phyloP scores from a whole-genome alignment of 2,888 invertebrate genomes.

The Aporophyla nigra region DNA sequence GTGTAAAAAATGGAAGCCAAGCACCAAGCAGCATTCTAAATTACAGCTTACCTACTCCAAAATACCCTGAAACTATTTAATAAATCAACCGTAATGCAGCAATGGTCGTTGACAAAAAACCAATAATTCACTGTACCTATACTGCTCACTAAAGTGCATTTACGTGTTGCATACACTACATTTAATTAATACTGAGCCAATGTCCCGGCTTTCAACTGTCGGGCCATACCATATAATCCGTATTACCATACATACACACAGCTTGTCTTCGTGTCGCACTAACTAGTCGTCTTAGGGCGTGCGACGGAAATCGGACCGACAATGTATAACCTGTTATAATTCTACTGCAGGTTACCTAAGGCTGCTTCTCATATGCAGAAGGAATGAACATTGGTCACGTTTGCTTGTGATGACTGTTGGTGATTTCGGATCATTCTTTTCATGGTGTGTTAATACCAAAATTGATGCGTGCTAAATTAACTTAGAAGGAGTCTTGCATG shows the following conservation, averaged over 20 bases:
- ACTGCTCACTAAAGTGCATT: constrained; percentile 72
- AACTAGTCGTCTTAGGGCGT: constrained; percentile 55
- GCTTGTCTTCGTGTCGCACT: constrained; percentile 59
- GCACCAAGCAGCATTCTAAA: neutral
- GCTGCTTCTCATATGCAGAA: constrained; percentile 4
- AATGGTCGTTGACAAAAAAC: constrained; percentile 40
- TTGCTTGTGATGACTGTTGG: neutral
- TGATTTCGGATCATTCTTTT: neutral
- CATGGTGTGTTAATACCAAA: neutral
- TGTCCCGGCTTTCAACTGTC: constrained; percentile 71
- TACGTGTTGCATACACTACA: constrained; percentile 75
- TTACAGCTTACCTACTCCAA: constrained; percentile 1
- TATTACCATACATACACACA: constrained; percentile 65
- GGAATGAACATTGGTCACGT: neutral
- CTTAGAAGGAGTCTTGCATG: too few relatives aligned
- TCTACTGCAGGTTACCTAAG: neutral
- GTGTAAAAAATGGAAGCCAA: neutral
- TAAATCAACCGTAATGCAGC: constrained; percentile 35
- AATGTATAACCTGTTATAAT: constrained; percentile 33
- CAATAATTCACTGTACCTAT: constrained; percentile 60
- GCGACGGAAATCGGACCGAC: constrained; percentile 24
- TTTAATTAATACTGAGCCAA: constrained; percentile 74
- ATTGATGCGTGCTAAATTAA: neutral
- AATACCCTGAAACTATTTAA: constrained; percentile 40
- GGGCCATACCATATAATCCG: constrained; percentile 70